Percentiles rank a stretch among this genome's conserved stretches.
phyloP scores from a whole-genome alignment of 2,113 vertebrate genomes.

The Pollachius pollachius region DNA sequence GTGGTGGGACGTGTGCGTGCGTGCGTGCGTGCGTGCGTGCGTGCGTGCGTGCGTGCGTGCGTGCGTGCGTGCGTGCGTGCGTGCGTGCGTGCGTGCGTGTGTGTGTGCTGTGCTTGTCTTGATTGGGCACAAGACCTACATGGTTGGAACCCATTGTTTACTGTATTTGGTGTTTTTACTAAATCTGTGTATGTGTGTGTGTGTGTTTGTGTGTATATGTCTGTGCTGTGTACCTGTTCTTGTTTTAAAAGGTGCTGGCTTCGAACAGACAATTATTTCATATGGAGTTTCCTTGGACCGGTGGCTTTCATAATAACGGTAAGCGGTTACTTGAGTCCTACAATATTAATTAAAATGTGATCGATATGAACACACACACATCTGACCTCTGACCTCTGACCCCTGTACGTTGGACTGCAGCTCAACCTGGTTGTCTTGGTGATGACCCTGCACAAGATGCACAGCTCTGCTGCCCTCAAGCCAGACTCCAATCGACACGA shows the following conservation, averaged over 20 bases:
- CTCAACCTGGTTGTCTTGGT: constrained; percentile 88
- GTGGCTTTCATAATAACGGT: constrained; percentile 89
- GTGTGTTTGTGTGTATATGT: constrained; percentile 18
- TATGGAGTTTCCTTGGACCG: constrained; percentile 91
- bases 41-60: constrained; percentile 1
- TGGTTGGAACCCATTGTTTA: too few species aligned
- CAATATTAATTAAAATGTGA: too few species aligned
- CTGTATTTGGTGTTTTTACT: too few species aligned
- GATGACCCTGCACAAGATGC: constrained; percentile 91
- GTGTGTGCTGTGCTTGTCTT: background rate
- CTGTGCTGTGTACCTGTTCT: constrained; percentile 10
- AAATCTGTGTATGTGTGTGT: constrained; percentile 19
- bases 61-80: background rate
- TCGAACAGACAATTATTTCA: constrained; percentile 88
- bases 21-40: constrained; percentile 10
- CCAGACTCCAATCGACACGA: constrained; percentile 92
- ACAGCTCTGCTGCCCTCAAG: constrained; percentile 86
- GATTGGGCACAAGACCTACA: background rate
- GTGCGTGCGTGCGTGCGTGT: constrained; percentile 15
- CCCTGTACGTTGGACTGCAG: constrained; percentile 55
- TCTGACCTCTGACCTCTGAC: constrained; percentile 6
- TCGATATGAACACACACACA: background rate
- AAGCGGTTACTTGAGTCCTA: constrained; percentile 39
- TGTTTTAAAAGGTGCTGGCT: constrained; percentile 83
- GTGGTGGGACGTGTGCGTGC: constrained; percentile 36